Conservation (phyloP, 2,888 invertebrate genomes). For the Drosophila helvetica region DNA sequence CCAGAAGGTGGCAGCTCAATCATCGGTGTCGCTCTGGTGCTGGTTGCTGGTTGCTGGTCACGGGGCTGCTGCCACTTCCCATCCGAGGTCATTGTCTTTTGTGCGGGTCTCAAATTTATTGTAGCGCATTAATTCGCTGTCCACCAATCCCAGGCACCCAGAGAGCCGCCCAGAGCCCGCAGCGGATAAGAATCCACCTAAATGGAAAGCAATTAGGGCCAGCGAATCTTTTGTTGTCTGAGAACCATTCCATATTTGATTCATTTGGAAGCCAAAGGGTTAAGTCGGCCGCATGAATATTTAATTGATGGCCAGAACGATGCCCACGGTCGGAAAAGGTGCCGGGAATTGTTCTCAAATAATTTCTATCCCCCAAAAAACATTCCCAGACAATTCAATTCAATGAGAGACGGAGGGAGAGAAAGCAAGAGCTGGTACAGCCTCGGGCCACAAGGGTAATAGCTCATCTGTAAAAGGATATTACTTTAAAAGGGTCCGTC, state of each 20-base stretch:
- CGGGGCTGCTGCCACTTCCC: slow-evolving; percentile 9
- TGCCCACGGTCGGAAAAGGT: slow-evolving; percentile 23
- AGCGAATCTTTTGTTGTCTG: slow-evolving; percentile 12
- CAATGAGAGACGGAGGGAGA: background rate
- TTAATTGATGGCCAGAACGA: slow-evolving; percentile 31
- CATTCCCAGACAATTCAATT: slow-evolving; percentile 13
- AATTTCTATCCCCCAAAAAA: slow-evolving; percentile 2
- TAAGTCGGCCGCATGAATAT: slow-evolving; percentile 29
- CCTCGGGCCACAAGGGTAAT: background rate
- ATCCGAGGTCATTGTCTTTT: slow-evolving; percentile 50
- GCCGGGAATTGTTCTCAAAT: slow-evolving; percentile 3
- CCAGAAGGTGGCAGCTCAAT: slow-evolving; percentile 34
- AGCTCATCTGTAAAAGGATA: background rate
- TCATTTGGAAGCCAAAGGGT: slow-evolving; percentile 33
- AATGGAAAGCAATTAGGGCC: slow-evolving; percentile 31
- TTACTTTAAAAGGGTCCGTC: slow-evolving; percentile 14
- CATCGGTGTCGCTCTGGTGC: slow-evolving; percentile 26
- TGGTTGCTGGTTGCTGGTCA: slow-evolving; percentile 13
- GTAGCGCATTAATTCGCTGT: slow-evolving; percentile 43
- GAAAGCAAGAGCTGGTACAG: background rate
- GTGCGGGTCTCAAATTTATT: slow-evolving; percentile 44
- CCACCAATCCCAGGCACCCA: background rate
- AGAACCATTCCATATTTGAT: slow-evolving; percentile 33
- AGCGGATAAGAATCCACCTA: slow-evolving; percentile 40
- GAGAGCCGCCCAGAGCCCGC: background rate